Evolutionary conservation across 2,113 vertebrate genomes (phyloP), one percentile per base, ranked within the genome.

Genomic region (Donacobius atricapilla): DNA sequence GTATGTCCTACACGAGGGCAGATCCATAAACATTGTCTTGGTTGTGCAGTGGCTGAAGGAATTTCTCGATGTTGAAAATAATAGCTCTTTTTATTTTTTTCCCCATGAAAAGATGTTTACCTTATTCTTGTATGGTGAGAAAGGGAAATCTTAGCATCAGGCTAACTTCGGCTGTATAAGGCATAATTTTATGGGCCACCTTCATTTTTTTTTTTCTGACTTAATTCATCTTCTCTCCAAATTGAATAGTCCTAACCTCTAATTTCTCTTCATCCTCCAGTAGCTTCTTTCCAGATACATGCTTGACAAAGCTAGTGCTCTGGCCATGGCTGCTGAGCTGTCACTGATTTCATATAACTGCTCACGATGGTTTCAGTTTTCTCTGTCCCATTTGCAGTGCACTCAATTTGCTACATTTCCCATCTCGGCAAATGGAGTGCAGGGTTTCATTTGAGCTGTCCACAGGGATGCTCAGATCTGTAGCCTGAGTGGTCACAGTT

Each of bases 351-450:
- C 1, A 0, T 76, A 0, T n/a, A 69, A n/a, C 40, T 21, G 12
- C 80, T 90, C 39, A 33, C 0, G 0, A 17, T 20, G 35, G 40
- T 82, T 89, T 83, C 68, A 16, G 57, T 85, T 87, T 81, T 87
- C 66, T 69, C 50, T 47, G 66, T 91, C 75, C 82, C 47, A 14
- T 93, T 83, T 66, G 47, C 73, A 44, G 27, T 91, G 53, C 66
- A 56, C 72, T 78, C 3, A 1, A 31, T 87, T 85, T 91, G 75
- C 53, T 83, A 0, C 58, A 14, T 96, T 91, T 85, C 82, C 63
- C 27, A n/a, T 73, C 81, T 77, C 0, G 0, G 42, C 3, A 3
- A 40, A 33, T 17, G 0, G 1, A 72, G 42, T 42, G 39, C 30
- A 9, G 27, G 39, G 35, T 73, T 96, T 90, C 48, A 44, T 31